Conservation (phyloP, 2,888 invertebrate genomes). For the Thereva unica region DNA sequence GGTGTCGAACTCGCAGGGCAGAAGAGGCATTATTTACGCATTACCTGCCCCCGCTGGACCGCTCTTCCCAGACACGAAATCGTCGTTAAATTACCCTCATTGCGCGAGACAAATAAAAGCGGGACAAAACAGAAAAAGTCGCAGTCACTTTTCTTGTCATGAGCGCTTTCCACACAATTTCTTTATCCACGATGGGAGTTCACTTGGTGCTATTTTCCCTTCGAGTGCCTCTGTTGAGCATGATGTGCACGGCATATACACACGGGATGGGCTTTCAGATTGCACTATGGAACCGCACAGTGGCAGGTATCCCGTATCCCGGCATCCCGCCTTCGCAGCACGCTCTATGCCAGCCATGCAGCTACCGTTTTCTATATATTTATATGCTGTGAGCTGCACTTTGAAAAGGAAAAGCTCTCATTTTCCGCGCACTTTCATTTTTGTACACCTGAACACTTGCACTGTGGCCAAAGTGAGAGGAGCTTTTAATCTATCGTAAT, state of each 20-base stretch:
- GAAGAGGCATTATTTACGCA: too few relatives aligned
- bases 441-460: constrained; percentile 39
- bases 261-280: constrained; percentile 33
- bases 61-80: too few relatives aligned
- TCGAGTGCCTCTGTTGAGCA: constrained; percentile 35
- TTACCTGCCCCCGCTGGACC: too few relatives aligned
- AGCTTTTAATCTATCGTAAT: constrained; percentile 33
- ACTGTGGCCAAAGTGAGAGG: constrained; percentile 35
- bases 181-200: constrained; percentile 29
- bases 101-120: constrained; percentile 2
- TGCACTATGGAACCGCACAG: constrained; percentile 21
- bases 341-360: not conserved
- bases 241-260: constrained; percentile 26
- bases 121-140: constrained; percentile 26
- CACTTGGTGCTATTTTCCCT: constrained; percentile 36
- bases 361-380: constrained; percentile 2
- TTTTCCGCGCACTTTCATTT: constrained; percentile 40
- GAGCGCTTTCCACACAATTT: constrained; percentile 38
- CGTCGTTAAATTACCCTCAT: too few relatives aligned
- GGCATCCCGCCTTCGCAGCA: constrained; percentile 3
- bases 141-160: constrained; percentile 27
- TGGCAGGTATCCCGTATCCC: constrained; percentile 6
- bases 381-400: not conserved
- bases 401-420: constrained; percentile 34
- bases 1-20: too few relatives aligned